Evolutionary conservation across 2,797 vertebrate species (phyloP), one percentile per base, ranked within the genome.

Genomic region (Gypaetus barbatus): DNA sequence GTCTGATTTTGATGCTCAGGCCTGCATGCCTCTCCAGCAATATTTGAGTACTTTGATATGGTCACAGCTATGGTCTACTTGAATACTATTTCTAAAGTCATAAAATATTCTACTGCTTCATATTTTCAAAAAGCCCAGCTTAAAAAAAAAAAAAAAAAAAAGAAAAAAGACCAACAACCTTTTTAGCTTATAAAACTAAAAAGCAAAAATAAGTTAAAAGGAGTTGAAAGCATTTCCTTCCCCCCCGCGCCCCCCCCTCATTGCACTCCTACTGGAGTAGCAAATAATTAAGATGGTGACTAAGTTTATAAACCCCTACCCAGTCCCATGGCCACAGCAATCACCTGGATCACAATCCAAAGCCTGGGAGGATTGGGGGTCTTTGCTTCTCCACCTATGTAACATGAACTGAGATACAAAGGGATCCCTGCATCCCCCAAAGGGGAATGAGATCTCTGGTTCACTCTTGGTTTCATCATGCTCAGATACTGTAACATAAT

Each of bases 1-100:
- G 82, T 16, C 73, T 93, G 91, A 92, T 95, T 96, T 85, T 64
- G 87, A 92, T 75, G 89, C 93, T 91, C 75, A 68, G 82, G 79
- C 61, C 89, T 92, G n/a, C n/a, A 7, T 18, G 64, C 35, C 60
- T 95, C 68, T 83, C 57, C 91, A 95, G 87, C 69, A 92, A 58
- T 48, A 35, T 2, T 23, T 39, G 33, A 93, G 25, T 23, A 65
- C 89, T 96, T 97, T 93, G 91, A 91, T 93, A 94, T 54, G 58
- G 91, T 95, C 95, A 96, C 94, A 95, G 96, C 35, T 71, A 73
- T 10, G 51, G n/a, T 89, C 80, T 83, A 35, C 43, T 81, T 35
- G 31, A 89, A 44, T 28, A 17, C 9, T 57, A 43, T 43, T 88
- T 78, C 57, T 70, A 1, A 90, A 80, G n/a, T 49, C 24, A 43